These are phyloP conservation scores for Dryadula phaetusa DNA, from an alignment of 2,888 invertebrate species.

Conservation along the genomic window DNA sequence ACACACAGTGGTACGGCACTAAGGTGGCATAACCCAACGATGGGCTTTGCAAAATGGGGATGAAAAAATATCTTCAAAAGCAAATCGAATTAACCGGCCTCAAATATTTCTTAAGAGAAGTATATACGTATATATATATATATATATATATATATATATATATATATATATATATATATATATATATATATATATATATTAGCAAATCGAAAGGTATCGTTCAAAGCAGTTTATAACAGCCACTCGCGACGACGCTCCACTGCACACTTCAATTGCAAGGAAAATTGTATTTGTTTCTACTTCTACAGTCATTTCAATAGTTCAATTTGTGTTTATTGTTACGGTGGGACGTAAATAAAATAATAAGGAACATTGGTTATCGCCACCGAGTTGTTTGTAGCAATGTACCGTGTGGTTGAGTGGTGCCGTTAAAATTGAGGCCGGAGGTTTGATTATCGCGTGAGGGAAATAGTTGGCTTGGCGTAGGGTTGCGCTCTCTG, in stretches of 20 bases:
- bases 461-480: not conserved
- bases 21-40: no score
- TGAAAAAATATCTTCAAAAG: no score
- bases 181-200: not conserved
- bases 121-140: no score
- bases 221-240: not conserved
- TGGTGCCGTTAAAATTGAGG: not conserved
- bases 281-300: conserved; percentile 21
- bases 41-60: no score
- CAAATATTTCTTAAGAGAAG: no score
- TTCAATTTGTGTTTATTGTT: conserved; percentile 15
- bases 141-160: no score
- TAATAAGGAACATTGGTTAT: not conserved
- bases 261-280: conserved; percentile 22
- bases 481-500: no score
- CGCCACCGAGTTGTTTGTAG: not conserved
- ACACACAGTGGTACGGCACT: no score
- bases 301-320: conserved; percentile 12
- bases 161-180: no score
- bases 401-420: not conserved
- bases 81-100: no score
- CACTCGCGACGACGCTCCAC: conserved; percentile 5
- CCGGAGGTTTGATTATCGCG: not conserved
- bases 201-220: not conserved
- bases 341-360: not conserved